A percentile compares a stretch with the other conserved stretches of the same genome.
These are phyloP conservation scores for Drosophila rubida DNA, from an alignment of 2,888 invertebrate species.

Conservation along the genomic window DNA sequence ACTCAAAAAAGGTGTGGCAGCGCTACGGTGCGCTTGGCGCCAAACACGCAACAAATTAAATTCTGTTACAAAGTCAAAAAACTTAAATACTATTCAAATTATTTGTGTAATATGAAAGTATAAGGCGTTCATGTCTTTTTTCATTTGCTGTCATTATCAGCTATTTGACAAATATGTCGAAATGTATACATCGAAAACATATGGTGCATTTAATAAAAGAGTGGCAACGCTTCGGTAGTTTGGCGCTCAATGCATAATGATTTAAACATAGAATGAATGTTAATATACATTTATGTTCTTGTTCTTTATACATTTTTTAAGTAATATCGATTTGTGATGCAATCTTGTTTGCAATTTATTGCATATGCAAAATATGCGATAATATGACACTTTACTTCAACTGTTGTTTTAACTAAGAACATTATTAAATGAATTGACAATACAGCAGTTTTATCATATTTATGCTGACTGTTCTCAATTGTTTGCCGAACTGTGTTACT, in stretches of 20 bases:
- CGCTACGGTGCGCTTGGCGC: conserved; percentile 38
- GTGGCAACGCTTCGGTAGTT: not conserved
- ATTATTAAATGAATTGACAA: conserved; percentile 14
- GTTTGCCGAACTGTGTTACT: not conserved
- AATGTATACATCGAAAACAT: not conserved
- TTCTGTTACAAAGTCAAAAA: conserved; percentile 7
- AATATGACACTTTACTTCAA: not conserved
- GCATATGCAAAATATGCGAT: not conserved
- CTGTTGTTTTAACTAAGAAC: conserved; percentile 2
- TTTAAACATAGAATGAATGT: no score
- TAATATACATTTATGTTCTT: no score
- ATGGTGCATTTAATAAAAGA: not conserved
- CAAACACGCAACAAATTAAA: conserved; percentile 32
- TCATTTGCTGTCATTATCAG: not conserved
- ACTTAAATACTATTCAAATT: not conserved
- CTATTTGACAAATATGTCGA: not conserved
- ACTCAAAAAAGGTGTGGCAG: conserved; percentile 18
- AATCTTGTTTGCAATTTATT: not conserved
- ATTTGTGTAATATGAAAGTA: not conserved
- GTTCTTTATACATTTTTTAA: not conserved
- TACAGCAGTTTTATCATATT: conserved; percentile 40
- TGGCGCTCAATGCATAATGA: not conserved
- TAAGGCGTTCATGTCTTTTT: not conserved
- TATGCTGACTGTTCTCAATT: conserved; percentile 37
- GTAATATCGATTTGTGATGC: not conserved